Conservation (phyloP, 2,888 invertebrate species). For the Dysmachus trigonus region DNA sequence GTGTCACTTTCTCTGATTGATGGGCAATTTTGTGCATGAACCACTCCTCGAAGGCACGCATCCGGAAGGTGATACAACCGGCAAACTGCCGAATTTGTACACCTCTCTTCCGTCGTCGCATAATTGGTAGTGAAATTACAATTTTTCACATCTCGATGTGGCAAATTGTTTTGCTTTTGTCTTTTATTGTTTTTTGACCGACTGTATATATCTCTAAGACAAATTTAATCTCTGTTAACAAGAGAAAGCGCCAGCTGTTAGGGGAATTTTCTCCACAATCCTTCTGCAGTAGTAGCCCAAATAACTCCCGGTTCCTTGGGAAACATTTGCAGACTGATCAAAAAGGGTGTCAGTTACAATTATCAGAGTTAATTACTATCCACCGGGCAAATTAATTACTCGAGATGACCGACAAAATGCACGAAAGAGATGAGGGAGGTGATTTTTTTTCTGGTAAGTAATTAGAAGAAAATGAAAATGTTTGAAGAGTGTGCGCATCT, state of each 20-base stretch:
- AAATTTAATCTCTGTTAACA: not conserved
- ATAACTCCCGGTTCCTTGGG: not conserved
- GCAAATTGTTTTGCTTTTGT: not conserved
- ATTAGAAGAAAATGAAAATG: not conserved
- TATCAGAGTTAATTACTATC: not conserved
- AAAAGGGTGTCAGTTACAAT: not conserved
- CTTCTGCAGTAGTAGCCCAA: not conserved
- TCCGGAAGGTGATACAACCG: not conserved
- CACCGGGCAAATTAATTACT: not conserved
- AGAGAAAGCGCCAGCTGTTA: not conserved
- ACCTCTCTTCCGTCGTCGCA: not conserved
- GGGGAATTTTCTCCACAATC: not conserved
- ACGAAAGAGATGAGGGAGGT: not conserved
- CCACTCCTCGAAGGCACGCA: not conserved
- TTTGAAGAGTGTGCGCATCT: not conserved
- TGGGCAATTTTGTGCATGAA: not conserved
- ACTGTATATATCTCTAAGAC: not conserved
- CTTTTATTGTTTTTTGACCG: not conserved
- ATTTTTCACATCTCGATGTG: not conserved
- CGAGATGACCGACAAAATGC: not conserved
- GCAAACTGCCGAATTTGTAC: not conserved
- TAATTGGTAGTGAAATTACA: not conserved
- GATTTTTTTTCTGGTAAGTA: not conserved
- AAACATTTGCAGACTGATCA: not conserved
- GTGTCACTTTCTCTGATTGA: slow-evolving; percentile 16